Evolutionary conservation across 2,113 vertebrate species (phyloP), one percentile per base, ranked within the genome.

Genomic region (Dipodomys merriami): DNA sequence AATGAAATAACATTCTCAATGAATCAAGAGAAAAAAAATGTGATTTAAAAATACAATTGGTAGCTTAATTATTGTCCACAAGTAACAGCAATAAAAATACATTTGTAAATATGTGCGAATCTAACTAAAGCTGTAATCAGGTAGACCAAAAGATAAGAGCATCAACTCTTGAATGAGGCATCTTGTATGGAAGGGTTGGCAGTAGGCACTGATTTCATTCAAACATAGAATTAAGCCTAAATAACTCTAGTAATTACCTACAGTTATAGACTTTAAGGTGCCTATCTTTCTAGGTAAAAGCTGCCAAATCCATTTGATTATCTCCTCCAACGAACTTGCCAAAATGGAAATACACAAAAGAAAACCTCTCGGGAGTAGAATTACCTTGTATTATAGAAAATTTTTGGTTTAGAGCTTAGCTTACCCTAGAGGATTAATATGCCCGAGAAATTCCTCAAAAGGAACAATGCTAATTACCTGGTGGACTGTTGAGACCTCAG

Each of bases 191-290:
- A 93, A 89, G 73, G 73, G 91, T 86, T 91, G 90, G 93, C 81
- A 91, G 77, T 53, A 60, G 95, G 49, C 60, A 79, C 81, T 25
- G 86, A 91, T 78, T 94, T 95, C 89, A 91, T 27, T 94, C 64
- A 92, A 89, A 94, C 89, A 95, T 22, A 87, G 88, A 96, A 96
- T 94, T 96, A 94, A 93, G 46, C 80, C 88, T 93, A 93, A 90
- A 87, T 88, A 95, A 96, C 91, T 85, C 81, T 27, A 79, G 44
- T 81, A 91, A 96, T 91, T 92, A 93, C 82, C 84, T 89, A 88
- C 60, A 49, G 72, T 87, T 85, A 83, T 53, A 68, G 62, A 76
- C 53, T 94, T 79, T 72, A 92, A 91, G 76, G 77, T 73, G 68
- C 85, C 90, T 81, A 22, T 92, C 89, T 94, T 94, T 88, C 81